Conservation (phyloP, 2,113 vertebrate genomes). For the Rattus rattus region DNA sequence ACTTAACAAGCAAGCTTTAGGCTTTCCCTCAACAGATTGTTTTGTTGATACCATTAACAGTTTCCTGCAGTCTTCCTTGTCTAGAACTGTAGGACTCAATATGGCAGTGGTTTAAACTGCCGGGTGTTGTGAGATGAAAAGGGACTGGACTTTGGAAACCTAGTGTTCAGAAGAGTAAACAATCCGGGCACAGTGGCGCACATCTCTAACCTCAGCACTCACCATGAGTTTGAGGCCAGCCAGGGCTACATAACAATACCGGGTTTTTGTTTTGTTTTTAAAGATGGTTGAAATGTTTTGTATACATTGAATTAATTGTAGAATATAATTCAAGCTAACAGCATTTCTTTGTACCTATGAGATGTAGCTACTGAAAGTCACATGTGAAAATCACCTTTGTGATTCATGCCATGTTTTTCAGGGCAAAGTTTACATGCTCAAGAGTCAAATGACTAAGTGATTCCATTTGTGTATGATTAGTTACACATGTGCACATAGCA, state of each 20-base stretch:
- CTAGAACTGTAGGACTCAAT: not conserved
- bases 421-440: not conserved
- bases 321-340: not conserved
- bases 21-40: not conserved
- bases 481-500: not conserved
- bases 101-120: not conserved
- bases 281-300: conserved; percentile 20
- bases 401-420: not conserved
- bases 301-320: not conserved
- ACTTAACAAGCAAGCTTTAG: not conserved
- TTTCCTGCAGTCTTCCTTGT: not conserved
- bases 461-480: not conserved
- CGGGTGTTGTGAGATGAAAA: not conserved
- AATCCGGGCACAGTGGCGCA: not conserved
- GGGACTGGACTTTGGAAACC: not conserved
- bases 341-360: not conserved
- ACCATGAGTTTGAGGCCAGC: not conserved
- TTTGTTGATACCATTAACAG: not conserved
- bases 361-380: not conserved
- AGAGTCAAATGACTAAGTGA: not conserved
- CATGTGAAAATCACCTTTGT: not conserved
- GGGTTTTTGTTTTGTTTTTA: not conserved
- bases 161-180: conserved; percentile 5
- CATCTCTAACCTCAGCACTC: not conserved
- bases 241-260: not conserved